These are phyloP conservation scores for Chelon auratus DNA, from an alignment of 2,797 vertebrate species.

Conservation along the genomic window DNA sequence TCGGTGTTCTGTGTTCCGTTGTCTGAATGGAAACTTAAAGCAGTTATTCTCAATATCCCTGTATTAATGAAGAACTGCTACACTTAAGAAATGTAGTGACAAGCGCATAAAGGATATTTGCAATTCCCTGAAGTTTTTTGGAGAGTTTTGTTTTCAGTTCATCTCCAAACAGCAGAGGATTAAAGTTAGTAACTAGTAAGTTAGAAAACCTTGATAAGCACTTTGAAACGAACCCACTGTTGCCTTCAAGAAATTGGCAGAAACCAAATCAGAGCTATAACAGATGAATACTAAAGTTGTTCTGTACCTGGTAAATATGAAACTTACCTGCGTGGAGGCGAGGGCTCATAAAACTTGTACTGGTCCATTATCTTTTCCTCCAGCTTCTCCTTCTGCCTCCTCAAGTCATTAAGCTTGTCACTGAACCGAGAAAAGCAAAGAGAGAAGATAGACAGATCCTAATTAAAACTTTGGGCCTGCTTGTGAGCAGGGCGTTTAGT, in stretches of 20 bases:
- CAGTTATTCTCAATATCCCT: background rate
- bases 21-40: background rate
- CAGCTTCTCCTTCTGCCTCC: conserved; percentile 97
- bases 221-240: background rate
- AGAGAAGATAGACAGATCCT: background rate
- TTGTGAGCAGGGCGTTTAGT: conserved; percentile 4
- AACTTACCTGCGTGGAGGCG: conserved; percentile 92
- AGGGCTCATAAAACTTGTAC: conserved; percentile 98
- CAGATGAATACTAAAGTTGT: background rate
- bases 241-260: background rate
- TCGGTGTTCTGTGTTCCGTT: too few species aligned
- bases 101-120: background rate
- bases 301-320: background rate
- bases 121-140: background rate
- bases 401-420: conserved; percentile 96
- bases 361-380: conserved; percentile 99
- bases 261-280: background rate
- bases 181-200: background rate
- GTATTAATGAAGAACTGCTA: background rate
- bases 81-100: background rate
- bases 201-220: background rate
- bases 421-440: conserved; percentile 71
- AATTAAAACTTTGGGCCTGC: background rate
- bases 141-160: background rate
- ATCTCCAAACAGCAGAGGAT: background rate